These are phyloP conservation scores for Drosophila macrospina DNA, from an alignment of 2,888 invertebrate species.

Conservation along the genomic window DNA sequence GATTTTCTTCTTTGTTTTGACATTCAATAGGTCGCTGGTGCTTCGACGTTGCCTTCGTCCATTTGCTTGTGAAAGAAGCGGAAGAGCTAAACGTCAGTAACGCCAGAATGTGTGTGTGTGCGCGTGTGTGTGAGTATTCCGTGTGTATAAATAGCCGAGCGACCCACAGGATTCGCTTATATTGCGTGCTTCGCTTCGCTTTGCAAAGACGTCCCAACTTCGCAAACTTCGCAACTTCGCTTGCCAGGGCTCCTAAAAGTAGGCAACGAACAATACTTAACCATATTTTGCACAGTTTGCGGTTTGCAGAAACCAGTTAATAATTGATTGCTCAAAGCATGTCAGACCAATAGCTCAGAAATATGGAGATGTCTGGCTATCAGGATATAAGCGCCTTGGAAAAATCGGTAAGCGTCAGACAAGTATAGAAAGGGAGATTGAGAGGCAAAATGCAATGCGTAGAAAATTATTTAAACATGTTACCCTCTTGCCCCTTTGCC, in stretches of 20 bases:
- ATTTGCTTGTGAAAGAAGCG: slow-evolving; percentile 49
- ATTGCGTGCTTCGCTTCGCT: slow-evolving; percentile 47
- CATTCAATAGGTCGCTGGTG: slow-evolving; percentile 64
- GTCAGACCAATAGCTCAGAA: slow-evolving; percentile 36
- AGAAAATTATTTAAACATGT: background rate
- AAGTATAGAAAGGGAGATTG: too few relatives aligned
- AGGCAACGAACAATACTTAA: slow-evolving; percentile 40
- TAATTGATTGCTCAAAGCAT: slow-evolving; percentile 27
- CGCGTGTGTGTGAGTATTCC: slow-evolving; percentile 20
- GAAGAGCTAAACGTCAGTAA: slow-evolving; percentile 43
- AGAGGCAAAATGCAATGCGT: background rate
- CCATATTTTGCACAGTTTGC: slow-evolving; percentile 28
- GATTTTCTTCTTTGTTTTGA: slow-evolving; percentile 56
- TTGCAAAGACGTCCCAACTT: slow-evolving; percentile 32
- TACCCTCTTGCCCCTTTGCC: background rate
- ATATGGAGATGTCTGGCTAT: slow-evolving; percentile 73
- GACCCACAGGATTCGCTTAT: slow-evolving; percentile 58
- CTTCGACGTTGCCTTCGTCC: slow-evolving; percentile 32
- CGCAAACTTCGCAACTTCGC: slow-evolving; percentile 26
- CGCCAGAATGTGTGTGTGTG: slow-evolving; percentile 15
- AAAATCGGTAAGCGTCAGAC: slow-evolving; percentile 77
- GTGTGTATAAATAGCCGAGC: slow-evolving; percentile 72
- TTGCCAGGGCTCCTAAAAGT: slow-evolving; percentile 44
- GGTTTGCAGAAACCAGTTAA: background rate
- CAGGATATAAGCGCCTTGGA: slow-evolving; percentile 82